Base-by-base conservation (phyloP, 2,113 vertebrate genomes). In the Leuciscus idus region DNA sequence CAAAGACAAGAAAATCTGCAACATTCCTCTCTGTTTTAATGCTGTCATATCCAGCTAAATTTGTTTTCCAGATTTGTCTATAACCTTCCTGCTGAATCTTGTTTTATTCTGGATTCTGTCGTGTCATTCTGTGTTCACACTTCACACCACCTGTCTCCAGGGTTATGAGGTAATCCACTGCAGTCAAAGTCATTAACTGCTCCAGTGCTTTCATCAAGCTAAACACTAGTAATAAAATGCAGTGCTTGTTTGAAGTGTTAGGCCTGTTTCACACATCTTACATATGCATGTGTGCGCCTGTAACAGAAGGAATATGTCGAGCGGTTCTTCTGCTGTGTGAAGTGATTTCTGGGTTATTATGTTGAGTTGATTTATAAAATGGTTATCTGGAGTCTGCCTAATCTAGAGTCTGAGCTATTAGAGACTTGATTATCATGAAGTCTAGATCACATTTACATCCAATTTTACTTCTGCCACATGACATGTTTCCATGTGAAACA, bases 201-300 rank as follows among this genome's bases (percentile, higher is more conserved):
- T 61, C 30, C 76, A 21, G 17, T 79, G 76, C 76, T 39, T 39
- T 79, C 30, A 79, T 79, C 33, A 59, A 15, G 30, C 21, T 46
- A 46, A 74, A 74, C 72, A 6, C 10, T n/a, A 11, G 39, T 43
- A 39, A 59, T n/a, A 61, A 78, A 39, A 77, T 28, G n/a, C 46
- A 52, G 8, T 19, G 0, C 43, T 73, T 2, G 9, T 39, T 79
- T 13, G 33, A 79, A 23, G 48, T 61, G 21, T 23, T 7, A 59
- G 21, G 19, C 72, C 52, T 33, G 52, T 48, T 75, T 75, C 43
- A 28, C 11, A 50, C 73, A 46, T 46, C 50, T 77, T 39, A 39
- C 36, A 33, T 70, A 70, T 70, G 19, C 33, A 39, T n/a, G 4
- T 46, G 68, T 21, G 17, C 33, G 3, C 33, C 30, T 66, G 26